Percentiles rank a stretch among this genome's conserved stretches.
These are phyloP conservation scores for Acleris sparsana DNA, from an alignment of 2,888 invertebrate genomes.

Conservation along the genomic window DNA sequence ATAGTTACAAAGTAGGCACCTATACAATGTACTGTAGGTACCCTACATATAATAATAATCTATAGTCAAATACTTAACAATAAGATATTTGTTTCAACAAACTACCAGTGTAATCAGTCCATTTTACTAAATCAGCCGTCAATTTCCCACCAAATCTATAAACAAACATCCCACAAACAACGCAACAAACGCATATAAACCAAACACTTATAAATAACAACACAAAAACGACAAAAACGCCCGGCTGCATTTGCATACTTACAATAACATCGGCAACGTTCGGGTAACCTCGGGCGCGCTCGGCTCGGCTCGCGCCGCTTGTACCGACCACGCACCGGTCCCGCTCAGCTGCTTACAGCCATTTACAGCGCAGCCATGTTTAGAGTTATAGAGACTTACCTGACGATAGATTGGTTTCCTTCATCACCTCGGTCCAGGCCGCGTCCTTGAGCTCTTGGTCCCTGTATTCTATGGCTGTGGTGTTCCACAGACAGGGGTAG, in stretches of 20 bases:
- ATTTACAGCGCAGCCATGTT: background rate
- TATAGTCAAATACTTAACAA: too few species aligned
- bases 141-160: too few species aligned
- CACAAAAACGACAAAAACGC: conserved; percentile 6
- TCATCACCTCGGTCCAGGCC: conserved; percentile 77
- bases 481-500: conserved; percentile 79
- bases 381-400: conserved; percentile 53
- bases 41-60: too few species aligned
- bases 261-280: conserved; percentile 10
- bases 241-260: conserved; percentile 21
- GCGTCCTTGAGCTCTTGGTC: conserved; percentile 80
- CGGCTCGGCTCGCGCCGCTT: conserved; percentile 59
- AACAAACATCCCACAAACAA: too few species aligned
- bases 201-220: conserved; percentile 1
- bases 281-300: conserved; percentile 45
- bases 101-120: too few species aligned
- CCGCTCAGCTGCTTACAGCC: conserved; percentile 61
- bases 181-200: background rate
- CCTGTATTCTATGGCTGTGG: conserved; percentile 76
- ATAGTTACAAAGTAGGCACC: too few species aligned
- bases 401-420: conserved; percentile 73
- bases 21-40: too few species aligned
- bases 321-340: conserved; percentile 77
- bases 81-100: too few species aligned
- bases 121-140: too few species aligned